These are phyloP conservation scores for Drosophila ochracea DNA, from an alignment of 2,888 invertebrate species.

Conservation along the genomic window DNA sequence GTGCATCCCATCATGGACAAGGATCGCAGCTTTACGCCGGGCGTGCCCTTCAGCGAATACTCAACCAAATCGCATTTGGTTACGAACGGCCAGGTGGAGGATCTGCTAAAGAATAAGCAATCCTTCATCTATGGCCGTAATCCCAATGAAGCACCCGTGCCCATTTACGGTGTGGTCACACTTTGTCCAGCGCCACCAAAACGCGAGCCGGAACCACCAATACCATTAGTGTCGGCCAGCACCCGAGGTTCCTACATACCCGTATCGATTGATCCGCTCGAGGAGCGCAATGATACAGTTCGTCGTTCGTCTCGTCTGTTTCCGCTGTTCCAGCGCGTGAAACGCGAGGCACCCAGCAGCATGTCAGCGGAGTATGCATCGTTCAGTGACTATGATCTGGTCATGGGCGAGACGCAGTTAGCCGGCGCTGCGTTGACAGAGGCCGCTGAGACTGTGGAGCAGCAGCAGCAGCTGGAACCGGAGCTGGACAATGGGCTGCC, in stretches of 20 bases:
- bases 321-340: conserved; percentile 78
- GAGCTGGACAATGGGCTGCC: conserved; percentile 63
- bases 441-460: background rate
- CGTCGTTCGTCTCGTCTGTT: conserved; percentile 82
- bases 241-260: conserved; percentile 83
- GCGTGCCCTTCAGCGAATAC: conserved; percentile 78
- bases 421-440: conserved; percentile 18
- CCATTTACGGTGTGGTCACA: conserved; percentile 87
- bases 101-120: conserved; percentile 82
- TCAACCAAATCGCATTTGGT: conserved; percentile 86
- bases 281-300: conserved; percentile 72
- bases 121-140: conserved; percentile 88
- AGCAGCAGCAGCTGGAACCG: conserved; percentile 21
- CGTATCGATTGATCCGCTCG: conserved; percentile 81
- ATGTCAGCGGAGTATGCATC: conserved; percentile 38
- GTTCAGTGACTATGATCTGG: conserved; percentile 48
- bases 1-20: conserved; percentile 85
- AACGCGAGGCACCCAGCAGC: conserved; percentile 52
- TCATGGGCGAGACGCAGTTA: conserved; percentile 58
- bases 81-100: conserved; percentile 85
- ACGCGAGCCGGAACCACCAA: conserved; percentile 14
- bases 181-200: conserved; percentile 82
- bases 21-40: conserved; percentile 73
- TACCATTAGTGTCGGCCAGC: conserved; percentile 47
- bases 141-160: conserved; percentile 86